Conservation (phyloP, 35 echinoderm and acorn worm genomes). For the Ophioderma brevispina region DNA sequence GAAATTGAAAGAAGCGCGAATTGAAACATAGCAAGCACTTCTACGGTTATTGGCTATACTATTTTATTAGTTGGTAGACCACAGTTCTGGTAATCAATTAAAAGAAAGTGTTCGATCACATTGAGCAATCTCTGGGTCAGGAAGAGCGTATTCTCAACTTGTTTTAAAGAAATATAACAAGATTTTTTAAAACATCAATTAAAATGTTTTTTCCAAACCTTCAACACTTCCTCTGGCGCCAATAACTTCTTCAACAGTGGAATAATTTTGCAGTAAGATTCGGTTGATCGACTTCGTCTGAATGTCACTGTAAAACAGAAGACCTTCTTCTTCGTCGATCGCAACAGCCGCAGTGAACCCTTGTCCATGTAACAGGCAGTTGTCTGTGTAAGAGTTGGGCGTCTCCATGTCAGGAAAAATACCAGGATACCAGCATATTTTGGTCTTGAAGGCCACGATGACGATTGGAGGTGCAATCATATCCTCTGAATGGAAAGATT, state of each 20-base stretch:
- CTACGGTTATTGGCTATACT: background rate
- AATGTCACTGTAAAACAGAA: conserved; percentile 76
- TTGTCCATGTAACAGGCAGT: conserved; percentile 66
- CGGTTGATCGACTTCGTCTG: conserved; percentile 17
- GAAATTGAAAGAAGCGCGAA: background rate
- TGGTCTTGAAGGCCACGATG: conserved; percentile 44
- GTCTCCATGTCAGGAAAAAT: conserved; percentile 64
- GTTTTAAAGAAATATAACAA: too few relatives aligned
- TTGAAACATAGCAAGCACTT: background rate
- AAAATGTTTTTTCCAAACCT: too few relatives aligned
- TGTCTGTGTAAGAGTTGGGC: background rate
- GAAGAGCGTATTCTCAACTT: background rate
- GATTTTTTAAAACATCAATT: too few relatives aligned
- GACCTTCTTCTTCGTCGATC: conserved; percentile 44
- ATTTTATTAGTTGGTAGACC: background rate
- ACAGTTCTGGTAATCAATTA: too few relatives aligned
- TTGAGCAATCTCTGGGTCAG: background rate
- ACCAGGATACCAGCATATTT: conserved; percentile 71
- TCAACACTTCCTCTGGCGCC: conserved; percentile 65
- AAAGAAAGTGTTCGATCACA: background rate
- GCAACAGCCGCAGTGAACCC: conserved; percentile 58
- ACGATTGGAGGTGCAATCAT: conserved; percentile 61
- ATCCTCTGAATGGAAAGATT: conserved; percentile 38
- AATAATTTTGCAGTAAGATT: conserved; percentile 34
- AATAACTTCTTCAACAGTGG: conserved; percentile 28